Evolutionary conservation across 2,888 invertebrate species (phyloP).

Genomic region (Galeruca laticollis): DNA sequence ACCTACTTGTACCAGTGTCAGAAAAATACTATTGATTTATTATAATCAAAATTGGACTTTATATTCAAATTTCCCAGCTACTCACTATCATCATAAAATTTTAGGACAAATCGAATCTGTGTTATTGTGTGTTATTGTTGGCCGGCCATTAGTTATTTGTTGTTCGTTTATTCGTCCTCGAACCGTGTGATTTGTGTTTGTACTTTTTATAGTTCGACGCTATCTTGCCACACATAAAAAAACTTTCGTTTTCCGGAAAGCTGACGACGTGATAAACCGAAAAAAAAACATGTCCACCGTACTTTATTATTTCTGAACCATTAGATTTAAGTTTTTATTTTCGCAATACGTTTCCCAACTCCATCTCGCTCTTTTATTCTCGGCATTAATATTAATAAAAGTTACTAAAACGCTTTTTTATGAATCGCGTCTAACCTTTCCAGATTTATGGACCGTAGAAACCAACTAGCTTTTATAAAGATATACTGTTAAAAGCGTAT

Average conservation of each 20-base stretch:
- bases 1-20: too few species aligned
- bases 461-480: constrained; percentile 48
- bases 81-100: too few species aligned
- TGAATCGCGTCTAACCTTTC: constrained; percentile 54
- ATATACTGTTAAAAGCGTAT: constrained; percentile 39
- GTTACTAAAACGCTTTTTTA: constrained; percentile 55
- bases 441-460: constrained; percentile 53
- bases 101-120: too few species aligned
- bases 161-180: not conserved
- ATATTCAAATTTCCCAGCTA: too few species aligned
- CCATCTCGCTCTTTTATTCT: constrained; percentile 56
- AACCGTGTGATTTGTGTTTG: not conserved
- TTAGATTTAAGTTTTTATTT: constrained; percentile 40
- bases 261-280: not conserved
- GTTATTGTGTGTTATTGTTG: too few species aligned
- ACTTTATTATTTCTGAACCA: constrained; percentile 40
- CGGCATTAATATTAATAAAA: constrained; percentile 59
- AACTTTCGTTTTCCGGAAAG: not conserved
- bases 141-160: not conserved
- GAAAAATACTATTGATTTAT: too few species aligned
- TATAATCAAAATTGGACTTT: too few species aligned
- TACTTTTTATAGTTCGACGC: constrained; percentile 6
- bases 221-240: not conserved
- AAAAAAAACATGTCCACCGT: constrained; percentile 18
- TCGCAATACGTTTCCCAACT: constrained; percentile 43